Percentiles rank a stretch among this genome's conserved stretches.
phyloP scores from a whole-genome alignment of 1,140 invertebrate species.

The Sinonovacula constricta region DNA sequence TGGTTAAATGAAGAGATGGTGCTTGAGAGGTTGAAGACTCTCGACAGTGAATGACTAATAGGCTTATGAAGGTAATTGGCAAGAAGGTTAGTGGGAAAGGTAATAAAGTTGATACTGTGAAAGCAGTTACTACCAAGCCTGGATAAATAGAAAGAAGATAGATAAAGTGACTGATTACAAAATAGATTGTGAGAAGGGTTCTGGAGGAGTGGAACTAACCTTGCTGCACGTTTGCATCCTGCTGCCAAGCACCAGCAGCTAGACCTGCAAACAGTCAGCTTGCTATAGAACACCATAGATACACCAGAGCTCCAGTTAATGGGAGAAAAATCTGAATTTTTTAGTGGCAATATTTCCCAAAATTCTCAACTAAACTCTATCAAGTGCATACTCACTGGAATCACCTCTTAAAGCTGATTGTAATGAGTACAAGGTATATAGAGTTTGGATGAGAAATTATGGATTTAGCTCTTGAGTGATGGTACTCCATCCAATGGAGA shows the following conservation, averaged over 20 bases:
- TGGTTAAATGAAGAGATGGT: no score
- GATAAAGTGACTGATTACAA: no score
- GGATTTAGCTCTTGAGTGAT: not conserved
- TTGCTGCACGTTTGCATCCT: not conserved
- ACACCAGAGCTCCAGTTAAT: no score
- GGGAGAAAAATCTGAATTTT: not conserved
- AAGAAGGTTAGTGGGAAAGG: no score
- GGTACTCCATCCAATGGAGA: no score
- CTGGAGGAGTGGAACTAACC: not conserved
- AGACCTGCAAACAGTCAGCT: not conserved
- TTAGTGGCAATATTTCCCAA: not conserved
- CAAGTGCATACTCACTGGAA: not conserved
- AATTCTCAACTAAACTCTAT: not conserved
- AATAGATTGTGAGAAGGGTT: not conserved
- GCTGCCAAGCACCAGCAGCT: not conserved
- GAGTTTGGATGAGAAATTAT: not conserved
- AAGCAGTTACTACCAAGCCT: no score
- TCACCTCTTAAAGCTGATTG: not conserved
- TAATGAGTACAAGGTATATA: not conserved
- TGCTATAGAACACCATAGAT: no score
- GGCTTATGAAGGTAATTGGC: no score
- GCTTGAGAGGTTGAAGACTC: no score
- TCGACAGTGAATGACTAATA: no score
- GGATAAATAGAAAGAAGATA: no score
- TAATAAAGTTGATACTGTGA: no score